Percentiles rank a stretch among this genome's conserved stretches.
These are phyloP conservation scores for Ageneiosus marmoratus DNA, from an alignment of 2,113 vertebrate species.

Conservation along the genomic window DNA sequence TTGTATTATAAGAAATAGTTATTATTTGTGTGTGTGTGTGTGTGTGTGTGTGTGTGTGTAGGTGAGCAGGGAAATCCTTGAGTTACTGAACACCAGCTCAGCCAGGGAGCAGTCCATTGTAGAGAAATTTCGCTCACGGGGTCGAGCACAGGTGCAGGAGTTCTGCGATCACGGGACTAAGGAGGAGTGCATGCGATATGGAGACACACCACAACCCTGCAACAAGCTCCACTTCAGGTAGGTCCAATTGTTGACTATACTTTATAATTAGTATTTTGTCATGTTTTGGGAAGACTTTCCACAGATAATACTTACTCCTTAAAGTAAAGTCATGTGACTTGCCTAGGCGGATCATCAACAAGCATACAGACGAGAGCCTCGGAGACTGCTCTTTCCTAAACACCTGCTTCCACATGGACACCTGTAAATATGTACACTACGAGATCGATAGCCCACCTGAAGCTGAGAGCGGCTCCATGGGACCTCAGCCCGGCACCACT, in stretches of 20 bases:
- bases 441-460: constrained; percentile 88
- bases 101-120: constrained; percentile 94
- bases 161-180: constrained; percentile 95
- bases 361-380: constrained; percentile 90
- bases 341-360: constrained; percentile 88
- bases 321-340: not conserved
- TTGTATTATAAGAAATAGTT: not conserved
- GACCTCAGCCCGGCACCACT: constrained; percentile 66
- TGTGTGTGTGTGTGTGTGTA: constrained; percentile 54
- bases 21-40: not conserved
- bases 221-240: constrained; percentile 88
- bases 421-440: constrained; percentile 93
- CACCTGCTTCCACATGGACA: constrained; percentile 96
- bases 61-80: constrained; percentile 92
- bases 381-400: constrained; percentile 94
- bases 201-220: constrained; percentile 82
- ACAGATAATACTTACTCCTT: not conserved
- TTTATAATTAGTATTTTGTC: not conserved
- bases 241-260: constrained; percentile 27
- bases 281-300: not conserved
- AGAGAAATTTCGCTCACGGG: constrained; percentile 89
- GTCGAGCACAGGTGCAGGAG: constrained; percentile 90
- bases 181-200: constrained; percentile 85
- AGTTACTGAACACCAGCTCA: constrained; percentile 88
- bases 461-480: constrained; percentile 68